Conservation (phyloP, 2,797 vertebrate species). For the Microctenopoma steveboyesi region DNA sequence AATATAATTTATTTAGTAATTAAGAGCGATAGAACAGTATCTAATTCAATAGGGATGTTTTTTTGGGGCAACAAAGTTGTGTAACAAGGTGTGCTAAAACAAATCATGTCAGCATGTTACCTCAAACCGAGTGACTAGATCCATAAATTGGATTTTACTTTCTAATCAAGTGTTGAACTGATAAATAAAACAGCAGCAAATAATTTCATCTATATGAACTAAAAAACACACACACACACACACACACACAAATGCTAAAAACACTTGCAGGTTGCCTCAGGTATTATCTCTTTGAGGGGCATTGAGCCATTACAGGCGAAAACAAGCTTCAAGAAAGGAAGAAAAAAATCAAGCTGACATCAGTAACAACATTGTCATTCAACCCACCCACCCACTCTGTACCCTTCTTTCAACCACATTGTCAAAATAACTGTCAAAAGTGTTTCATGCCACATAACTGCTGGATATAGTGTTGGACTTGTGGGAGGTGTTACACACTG, state of each 20-base stretch:
- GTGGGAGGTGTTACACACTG: slow-evolving; percentile 58
- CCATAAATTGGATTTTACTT: slow-evolving; percentile 56
- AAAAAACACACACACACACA: slow-evolving; percentile 6
- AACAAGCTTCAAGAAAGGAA: slow-evolving; percentile 53
- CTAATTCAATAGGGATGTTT: no score
- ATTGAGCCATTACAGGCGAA: slow-evolving; percentile 71
- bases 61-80: not conserved
- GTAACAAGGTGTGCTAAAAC: slow-evolving; percentile 37
- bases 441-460: slow-evolving; percentile 65
- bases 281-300: slow-evolving; percentile 63
- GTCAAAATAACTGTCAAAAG: slow-evolving; percentile 75
- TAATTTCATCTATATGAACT: slow-evolving; percentile 46
- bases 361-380: slow-evolving; percentile 67
- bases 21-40: no score
- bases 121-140: slow-evolving; percentile 35
- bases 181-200: slow-evolving; percentile 44
- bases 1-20: no score
- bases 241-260: not conserved
- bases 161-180: slow-evolving; percentile 35
- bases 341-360: slow-evolving; percentile 45
- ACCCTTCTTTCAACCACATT: slow-evolving; percentile 57
- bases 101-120: slow-evolving; percentile 30
- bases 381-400: slow-evolving; percentile 55
- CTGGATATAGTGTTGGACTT: slow-evolving; percentile 60
- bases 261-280: slow-evolving; percentile 53